These are phyloP conservation scores for Xanthia togata DNA, from an alignment of 2,888 invertebrate species.

Conservation along the genomic window DNA sequence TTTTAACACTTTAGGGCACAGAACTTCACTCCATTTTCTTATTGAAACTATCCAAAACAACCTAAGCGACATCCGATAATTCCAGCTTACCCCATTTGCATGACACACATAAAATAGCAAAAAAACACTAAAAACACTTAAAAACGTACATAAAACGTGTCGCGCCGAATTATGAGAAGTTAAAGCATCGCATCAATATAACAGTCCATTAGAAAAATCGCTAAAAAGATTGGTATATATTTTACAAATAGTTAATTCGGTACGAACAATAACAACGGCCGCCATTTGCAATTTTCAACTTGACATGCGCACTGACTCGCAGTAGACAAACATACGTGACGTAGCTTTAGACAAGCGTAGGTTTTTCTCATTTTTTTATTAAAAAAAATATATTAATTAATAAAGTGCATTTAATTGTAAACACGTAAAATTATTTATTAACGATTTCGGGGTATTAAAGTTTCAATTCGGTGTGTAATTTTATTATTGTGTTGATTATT, in stretches of 20 bases:
- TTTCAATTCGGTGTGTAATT: neutral
- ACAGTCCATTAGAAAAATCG: constrained; percentile 90
- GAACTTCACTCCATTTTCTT: constrained; percentile 87
- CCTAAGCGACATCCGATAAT: constrained; percentile 91
- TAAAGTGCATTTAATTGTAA: neutral
- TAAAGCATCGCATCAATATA: constrained; percentile 89
- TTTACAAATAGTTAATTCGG: constrained; percentile 94
- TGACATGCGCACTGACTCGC: constrained; percentile 93
- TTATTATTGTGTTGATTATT: constrained; percentile 9
- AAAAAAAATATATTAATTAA: neutral
- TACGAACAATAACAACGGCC: constrained; percentile 99
- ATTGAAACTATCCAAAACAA: constrained; percentile 90
- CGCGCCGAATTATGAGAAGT: constrained; percentile 87
- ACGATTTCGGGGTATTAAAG: neutral
- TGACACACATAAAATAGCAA: constrained; percentile 93
- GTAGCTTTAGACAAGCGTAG: constrained; percentile 79
- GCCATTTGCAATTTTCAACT: constrained; percentile 98
- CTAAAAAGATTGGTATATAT: constrained; percentile 92
- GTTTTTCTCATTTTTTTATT: constrained; percentile 34
- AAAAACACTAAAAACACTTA: constrained; percentile 90
- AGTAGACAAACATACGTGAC: constrained; percentile 86
- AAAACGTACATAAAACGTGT: constrained; percentile 89
- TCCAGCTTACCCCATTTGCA: constrained; percentile 93
- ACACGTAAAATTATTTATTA: neutral
- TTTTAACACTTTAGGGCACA: constrained; percentile 86